A percentile compares a stretch with the other conserved stretches of the same genome.
Conservation (phyloP, 2,888 invertebrate genomes). For the Acleris cristana region DNA sequence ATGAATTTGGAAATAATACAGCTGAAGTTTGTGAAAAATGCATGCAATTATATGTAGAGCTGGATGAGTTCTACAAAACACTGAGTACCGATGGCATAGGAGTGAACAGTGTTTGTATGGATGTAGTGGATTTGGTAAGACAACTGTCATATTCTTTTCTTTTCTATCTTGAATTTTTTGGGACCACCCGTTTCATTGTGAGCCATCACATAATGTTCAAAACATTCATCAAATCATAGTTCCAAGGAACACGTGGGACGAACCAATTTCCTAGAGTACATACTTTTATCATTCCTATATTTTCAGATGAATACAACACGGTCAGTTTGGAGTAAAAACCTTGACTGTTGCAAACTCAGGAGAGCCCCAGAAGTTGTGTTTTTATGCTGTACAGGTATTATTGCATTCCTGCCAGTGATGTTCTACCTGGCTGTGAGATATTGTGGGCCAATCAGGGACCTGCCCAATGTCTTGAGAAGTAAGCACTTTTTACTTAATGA, state of each 20-base stretch:
- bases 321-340: conserved; percentile 83
- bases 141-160: neutral
- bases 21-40: conserved; percentile 80
- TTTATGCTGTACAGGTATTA: conserved; percentile 77
- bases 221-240: too few species aligned
- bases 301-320: conserved; percentile 87
- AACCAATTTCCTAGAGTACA: too few species aligned
- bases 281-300: neutral
- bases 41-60: conserved; percentile 75
- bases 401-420: conserved; percentile 79
- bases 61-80: conserved; percentile 84
- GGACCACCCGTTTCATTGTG: neutral
- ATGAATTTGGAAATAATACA: conserved; percentile 55
- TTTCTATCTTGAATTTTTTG: neutral
- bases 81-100: conserved; percentile 83
- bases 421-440: conserved; percentile 84
- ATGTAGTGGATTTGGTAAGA: conserved; percentile 86
- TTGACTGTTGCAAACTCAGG: conserved; percentile 83
- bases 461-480: conserved; percentile 77
- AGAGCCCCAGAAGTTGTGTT: conserved; percentile 83
- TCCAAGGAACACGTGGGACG: too few species aligned
- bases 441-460: conserved; percentile 73
- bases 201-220: too few species aligned
- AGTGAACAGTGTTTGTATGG: conserved; percentile 86
- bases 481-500: conserved; percentile 46